Evolutionary conservation across 2,888 invertebrate genomes (phyloP), one percentile per base, ranked within the genome.

Genomic region (Zaprionus obscuricornis): DNA sequence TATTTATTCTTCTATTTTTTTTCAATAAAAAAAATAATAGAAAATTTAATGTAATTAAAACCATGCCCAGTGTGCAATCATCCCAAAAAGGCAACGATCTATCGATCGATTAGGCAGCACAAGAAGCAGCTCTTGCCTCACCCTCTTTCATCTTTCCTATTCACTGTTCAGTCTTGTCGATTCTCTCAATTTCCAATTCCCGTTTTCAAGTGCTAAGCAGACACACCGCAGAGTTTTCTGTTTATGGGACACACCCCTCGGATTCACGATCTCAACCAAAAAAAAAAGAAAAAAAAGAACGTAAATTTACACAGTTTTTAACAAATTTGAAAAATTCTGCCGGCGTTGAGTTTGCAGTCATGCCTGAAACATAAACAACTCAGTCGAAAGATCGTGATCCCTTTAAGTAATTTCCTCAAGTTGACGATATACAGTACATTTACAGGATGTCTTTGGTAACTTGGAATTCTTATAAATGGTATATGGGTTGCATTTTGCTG

Each of bases 291-390:
- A 50, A 75, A 73, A 76, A 66, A 27, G 50, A 65, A 82, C 75
- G 71, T 74, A 74, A 82, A 82, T 82, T 75, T 82, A 82, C 85
- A 78, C 81, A 82, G 66, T 82, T 82, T 84, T 74, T 75, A 78
- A 82, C 81, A 82, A 82, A 82, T 82, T 84, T 81, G 78, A 59
- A 52, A 69, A 64, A 57, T 73, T 76, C 77, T 72, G 72, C 55
- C 57, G 64, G 81, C 74, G 64, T 68, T 74, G 66, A 62, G 64
- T 60, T n/a, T 66, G 67, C 85, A 81, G 78, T 84, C 84, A 84
- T 68, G 78, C 84, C 76, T 78, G 70, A 69, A 83, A 74, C 79
- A 85, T 84, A 84, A 84, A 85, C 79, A 82, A 82, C 82, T 82
- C 81, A 82, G 36, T 17, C 46, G 36, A 58, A 60, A 69, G 83